Conservation (phyloP, 2,888 invertebrate genomes). For the Xestobium rufovillosum region DNA sequence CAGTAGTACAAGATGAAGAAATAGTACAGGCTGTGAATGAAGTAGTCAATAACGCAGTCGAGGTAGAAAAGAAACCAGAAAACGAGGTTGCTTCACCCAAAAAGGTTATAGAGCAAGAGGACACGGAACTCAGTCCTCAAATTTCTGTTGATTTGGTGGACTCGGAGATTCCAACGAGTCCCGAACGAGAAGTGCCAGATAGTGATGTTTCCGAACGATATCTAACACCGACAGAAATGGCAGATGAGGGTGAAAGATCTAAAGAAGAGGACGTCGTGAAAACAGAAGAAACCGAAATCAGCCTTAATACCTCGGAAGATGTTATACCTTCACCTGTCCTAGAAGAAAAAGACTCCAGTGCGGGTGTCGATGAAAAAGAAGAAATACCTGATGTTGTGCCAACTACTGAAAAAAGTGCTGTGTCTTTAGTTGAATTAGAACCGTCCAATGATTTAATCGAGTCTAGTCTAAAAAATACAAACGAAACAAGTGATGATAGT, state of each 20-base stretch:
- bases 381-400: slow-evolving; percentile 35
- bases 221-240: slow-evolving; percentile 59
- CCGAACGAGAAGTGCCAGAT: slow-evolving; percentile 54
- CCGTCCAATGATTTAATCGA: slow-evolving; percentile 45
- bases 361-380: slow-evolving; percentile 12
- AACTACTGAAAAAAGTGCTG: slow-evolving; percentile 44
- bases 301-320: slow-evolving; percentile 36
- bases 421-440: slow-evolving; percentile 44
- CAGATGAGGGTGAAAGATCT: slow-evolving; percentile 38
- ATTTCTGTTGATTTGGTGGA: slow-evolving; percentile 46
- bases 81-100: slow-evolving; percentile 12
- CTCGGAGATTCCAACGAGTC: slow-evolving; percentile 40
- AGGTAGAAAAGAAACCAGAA: slow-evolving; percentile 34
- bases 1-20: slow-evolving; percentile 49
- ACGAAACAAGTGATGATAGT: no score
- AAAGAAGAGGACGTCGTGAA: slow-evolving; percentile 26
- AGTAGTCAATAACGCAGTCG: slow-evolving; percentile 46
- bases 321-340: slow-evolving; percentile 28
- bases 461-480: slow-evolving; percentile 36
- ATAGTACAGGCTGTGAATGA: slow-evolving; percentile 48
- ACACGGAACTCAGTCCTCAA: slow-evolving; percentile 12
- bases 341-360: slow-evolving; percentile 23
- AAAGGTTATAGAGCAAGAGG: slow-evolving; percentile 5
- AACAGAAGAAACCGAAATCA: slow-evolving; percentile 41
- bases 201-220: slow-evolving; percentile 63